Conservation (phyloP, 2,888 invertebrate species). For the Endomychus coccineus region DNA sequence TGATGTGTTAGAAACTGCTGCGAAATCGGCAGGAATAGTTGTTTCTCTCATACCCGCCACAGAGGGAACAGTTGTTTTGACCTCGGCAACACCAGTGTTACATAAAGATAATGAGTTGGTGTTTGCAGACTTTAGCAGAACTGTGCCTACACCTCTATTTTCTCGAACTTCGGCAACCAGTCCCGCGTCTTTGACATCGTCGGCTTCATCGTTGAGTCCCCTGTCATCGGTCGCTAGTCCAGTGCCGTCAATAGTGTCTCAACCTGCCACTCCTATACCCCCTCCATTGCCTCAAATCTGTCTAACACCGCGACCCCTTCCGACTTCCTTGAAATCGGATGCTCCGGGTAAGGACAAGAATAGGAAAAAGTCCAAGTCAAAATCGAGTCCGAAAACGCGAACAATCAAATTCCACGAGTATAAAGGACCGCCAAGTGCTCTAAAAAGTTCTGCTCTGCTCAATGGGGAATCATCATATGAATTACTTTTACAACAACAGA, state of each 20-base stretch:
- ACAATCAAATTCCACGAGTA: slow-evolving; percentile 97
- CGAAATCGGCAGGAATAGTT: slow-evolving; percentile 61
- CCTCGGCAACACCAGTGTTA: slow-evolving; percentile 32
- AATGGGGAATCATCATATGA: slow-evolving; percentile 80
- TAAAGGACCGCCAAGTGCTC: slow-evolving; percentile 62
- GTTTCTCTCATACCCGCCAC: slow-evolving; percentile 58
- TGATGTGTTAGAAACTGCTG: slow-evolving; percentile 56
- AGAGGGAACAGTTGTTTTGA: slow-evolving; percentile 40
- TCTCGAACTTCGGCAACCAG: slow-evolving; percentile 44
- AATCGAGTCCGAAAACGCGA: slow-evolving; percentile 71
- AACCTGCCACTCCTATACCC: slow-evolving; percentile 49
- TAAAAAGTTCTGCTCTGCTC: slow-evolving; percentile 57
- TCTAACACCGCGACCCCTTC: slow-evolving; percentile 46
- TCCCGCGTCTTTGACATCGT: slow-evolving; percentile 49
- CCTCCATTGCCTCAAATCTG: slow-evolving; percentile 50
- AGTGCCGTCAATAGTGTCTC: slow-evolving; percentile 37
- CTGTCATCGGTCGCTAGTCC: slow-evolving; percentile 60
- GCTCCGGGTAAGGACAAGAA: slow-evolving; percentile 72
- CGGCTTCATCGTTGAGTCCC: slow-evolving; percentile 61
- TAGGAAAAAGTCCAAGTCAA: slow-evolving; percentile 73
- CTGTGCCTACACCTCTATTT: slow-evolving; percentile 48
- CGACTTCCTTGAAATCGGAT: slow-evolving; percentile 41
- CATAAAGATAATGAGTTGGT: slow-evolving; percentile 40
- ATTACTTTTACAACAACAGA: slow-evolving; percentile 87
- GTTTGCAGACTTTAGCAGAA: slow-evolving; percentile 56